Percentiles rank a stretch among this genome's conserved stretches.
These are phyloP conservation scores for Noctua comes DNA, from an alignment of 2,888 invertebrate genomes.

Conservation along the genomic window DNA sequence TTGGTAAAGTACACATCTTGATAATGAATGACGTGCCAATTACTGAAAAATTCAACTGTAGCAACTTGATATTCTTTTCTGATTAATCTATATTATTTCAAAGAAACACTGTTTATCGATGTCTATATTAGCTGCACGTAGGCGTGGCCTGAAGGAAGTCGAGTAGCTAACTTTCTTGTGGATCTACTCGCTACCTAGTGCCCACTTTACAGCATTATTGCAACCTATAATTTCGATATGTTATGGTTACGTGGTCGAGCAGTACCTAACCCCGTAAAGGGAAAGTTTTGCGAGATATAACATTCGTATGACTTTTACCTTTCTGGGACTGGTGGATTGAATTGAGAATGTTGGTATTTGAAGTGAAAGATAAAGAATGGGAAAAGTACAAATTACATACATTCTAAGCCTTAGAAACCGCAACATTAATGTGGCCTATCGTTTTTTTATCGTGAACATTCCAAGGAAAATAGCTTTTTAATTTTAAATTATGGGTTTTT, in stretches of 20 bases:
- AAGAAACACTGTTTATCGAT: slow-evolving; percentile 15
- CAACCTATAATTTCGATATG: slow-evolving; percentile 57
- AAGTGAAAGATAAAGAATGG: slow-evolving; percentile 20
- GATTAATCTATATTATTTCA: not conserved
- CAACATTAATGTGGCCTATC: not conserved
- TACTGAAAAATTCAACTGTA: not conserved
- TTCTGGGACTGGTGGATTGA: slow-evolving; percentile 1
- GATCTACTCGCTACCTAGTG: slow-evolving; percentile 23
- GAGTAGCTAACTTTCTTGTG: slow-evolving; percentile 47
- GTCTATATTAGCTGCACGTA: slow-evolving; percentile 4
- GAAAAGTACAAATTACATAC: slow-evolving; percentile 15
- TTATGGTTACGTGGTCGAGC: slow-evolving; percentile 48
- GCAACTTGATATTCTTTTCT: not conserved
- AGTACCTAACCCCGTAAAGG: slow-evolving; percentile 24
- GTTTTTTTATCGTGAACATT: not conserved
- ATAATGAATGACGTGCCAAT: slow-evolving; percentile 29
- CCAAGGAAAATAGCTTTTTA: not conserved
- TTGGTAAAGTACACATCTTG: slow-evolving; percentile 24
- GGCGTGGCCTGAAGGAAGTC: slow-evolving; percentile 44
- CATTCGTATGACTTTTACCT: slow-evolving; percentile 42
- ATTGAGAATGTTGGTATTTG: slow-evolving; percentile 11
- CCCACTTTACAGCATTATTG: slow-evolving; percentile 41
- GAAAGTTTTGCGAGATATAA: slow-evolving; percentile 56
- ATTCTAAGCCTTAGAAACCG: slow-evolving; percentile 1
- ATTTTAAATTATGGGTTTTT: not conserved